Evolutionary conservation across 2,113 vertebrate genomes (phyloP).

Genomic region (Centrocercus urophasianus): DNA sequence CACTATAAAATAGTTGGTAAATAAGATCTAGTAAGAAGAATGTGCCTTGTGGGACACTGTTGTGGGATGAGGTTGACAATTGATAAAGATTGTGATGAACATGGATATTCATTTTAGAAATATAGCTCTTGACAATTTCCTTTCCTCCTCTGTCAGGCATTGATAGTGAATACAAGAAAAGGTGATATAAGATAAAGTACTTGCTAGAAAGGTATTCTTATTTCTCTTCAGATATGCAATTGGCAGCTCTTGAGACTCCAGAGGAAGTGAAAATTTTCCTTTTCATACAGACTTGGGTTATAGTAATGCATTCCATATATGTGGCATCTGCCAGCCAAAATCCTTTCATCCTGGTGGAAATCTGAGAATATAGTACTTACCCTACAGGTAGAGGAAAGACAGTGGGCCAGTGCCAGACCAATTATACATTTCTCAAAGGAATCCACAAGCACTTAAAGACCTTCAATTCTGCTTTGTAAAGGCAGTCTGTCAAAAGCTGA

Average conservation of each 20-base stretch:
- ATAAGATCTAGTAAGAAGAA: not conserved
- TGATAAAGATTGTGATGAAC: not conserved
- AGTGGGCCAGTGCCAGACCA: constrained; percentile 29
- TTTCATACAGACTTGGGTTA: not conserved
- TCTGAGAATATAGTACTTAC: constrained; percentile 44
- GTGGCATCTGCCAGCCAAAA: constrained; percentile 38
- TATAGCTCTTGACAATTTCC: not conserved
- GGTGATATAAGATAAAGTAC: not conserved
- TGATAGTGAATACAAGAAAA: not conserved
- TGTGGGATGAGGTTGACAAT: not conserved
- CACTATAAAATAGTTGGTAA: not conserved
- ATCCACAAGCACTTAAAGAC: constrained; percentile 47
- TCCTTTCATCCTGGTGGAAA: constrained; percentile 49
- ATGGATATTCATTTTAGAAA: not conserved
- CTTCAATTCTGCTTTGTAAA: constrained; percentile 48
- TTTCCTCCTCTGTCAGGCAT: not conserved
- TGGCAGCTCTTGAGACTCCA: not conserved
- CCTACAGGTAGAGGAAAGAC: constrained; percentile 34
- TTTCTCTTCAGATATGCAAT: not conserved
- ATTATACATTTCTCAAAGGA: constrained; percentile 67
- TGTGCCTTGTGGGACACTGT: not conserved
- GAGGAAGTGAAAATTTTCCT: not conserved
- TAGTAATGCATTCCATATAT: constrained; percentile 31
- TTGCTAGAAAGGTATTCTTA: not conserved
- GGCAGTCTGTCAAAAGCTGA: constrained; percentile 40